Percentiles rank a stretch among this genome's conserved stretches.
phyloP scores from a whole-genome alignment of 2,888 invertebrate species.

The Andricus curvator region DNA sequence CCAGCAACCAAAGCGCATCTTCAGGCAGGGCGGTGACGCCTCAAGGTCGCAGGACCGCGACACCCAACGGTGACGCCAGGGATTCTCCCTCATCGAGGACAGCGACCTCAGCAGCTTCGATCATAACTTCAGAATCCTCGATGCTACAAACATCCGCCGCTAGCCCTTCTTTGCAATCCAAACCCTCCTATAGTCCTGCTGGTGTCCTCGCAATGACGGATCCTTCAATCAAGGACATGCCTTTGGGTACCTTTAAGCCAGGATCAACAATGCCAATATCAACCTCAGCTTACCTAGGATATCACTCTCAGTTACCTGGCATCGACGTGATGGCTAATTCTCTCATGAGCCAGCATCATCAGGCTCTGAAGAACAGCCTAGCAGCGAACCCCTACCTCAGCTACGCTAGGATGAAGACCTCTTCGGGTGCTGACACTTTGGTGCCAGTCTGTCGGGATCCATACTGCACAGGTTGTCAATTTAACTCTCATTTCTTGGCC shows the following conservation, averaged over 20 bases:
- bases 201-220: slow-evolving; percentile 81
- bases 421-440: slow-evolving; percentile 84
- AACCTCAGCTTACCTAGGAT: slow-evolving; percentile 81
- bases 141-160: slow-evolving; percentile 55
- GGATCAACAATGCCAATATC: slow-evolving; percentile 66
- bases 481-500: slow-evolving; percentile 88
- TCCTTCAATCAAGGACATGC: slow-evolving; percentile 84
- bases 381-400: slow-evolving; percentile 89
- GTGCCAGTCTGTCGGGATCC: slow-evolving; percentile 93
- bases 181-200: slow-evolving; percentile 79
- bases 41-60: slow-evolving; percentile 81
- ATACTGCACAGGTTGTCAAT: slow-evolving; percentile 94
- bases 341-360: slow-evolving; percentile 88
- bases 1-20: slow-evolving; percentile 88
- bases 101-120: slow-evolving; percentile 62
- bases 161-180: slow-evolving; percentile 66
- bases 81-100: slow-evolving; percentile 75
- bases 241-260: slow-evolving; percentile 84
- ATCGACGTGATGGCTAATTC: slow-evolving; percentile 90
- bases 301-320: slow-evolving; percentile 84
- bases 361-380: slow-evolving; percentile 84
- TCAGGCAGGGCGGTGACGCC: slow-evolving; percentile 79
- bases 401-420: slow-evolving; percentile 90
- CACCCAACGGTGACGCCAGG: slow-evolving; percentile 74
- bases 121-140: slow-evolving; percentile 69